These are phyloP conservation scores for Mustela erminea DNA, from an alignment of 2,797 vertebrate genomes.

Conservation along the genomic window DNA sequence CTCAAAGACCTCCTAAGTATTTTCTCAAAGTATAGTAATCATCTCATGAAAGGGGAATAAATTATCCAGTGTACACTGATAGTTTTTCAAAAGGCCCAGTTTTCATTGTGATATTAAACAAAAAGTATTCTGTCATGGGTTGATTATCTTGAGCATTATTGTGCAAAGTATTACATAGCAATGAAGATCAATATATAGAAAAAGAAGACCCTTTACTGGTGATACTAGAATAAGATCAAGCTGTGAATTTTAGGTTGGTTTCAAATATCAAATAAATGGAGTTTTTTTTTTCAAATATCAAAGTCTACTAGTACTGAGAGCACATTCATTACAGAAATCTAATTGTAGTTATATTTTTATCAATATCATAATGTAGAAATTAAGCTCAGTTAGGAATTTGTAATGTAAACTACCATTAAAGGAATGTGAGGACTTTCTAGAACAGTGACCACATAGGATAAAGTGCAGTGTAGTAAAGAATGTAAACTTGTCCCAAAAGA, in stretches of 20 bases:
- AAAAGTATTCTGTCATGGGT: not conserved
- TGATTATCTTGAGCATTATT: not conserved
- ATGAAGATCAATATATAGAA: not conserved
- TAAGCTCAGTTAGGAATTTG: not conserved
- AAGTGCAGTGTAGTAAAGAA: not conserved
- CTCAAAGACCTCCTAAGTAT: not conserved
- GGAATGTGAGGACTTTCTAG: not conserved
- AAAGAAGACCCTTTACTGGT: not conserved
- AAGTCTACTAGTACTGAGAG: slow-evolving; percentile 37
- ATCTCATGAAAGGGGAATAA: not conserved
- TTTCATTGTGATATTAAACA: slow-evolving; percentile 3
- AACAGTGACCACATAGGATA: not conserved
- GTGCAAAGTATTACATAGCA: not conserved
- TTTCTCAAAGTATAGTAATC: slow-evolving; percentile 25
- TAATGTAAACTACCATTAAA: not conserved
- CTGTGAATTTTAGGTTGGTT: not conserved
- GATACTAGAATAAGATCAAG: not conserved
- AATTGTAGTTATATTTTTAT: not conserved
- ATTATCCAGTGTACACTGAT: not conserved
- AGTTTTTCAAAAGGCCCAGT: not conserved
- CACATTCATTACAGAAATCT: not conserved
- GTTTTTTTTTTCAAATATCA: not conserved
- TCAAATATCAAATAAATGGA: slow-evolving; percentile 19
- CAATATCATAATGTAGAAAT: not conserved
- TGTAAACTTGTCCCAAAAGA: not conserved